Evolutionary conservation across 2,888 invertebrate species (phyloP).

Genomic region (Mythimna albipuncta): DNA sequence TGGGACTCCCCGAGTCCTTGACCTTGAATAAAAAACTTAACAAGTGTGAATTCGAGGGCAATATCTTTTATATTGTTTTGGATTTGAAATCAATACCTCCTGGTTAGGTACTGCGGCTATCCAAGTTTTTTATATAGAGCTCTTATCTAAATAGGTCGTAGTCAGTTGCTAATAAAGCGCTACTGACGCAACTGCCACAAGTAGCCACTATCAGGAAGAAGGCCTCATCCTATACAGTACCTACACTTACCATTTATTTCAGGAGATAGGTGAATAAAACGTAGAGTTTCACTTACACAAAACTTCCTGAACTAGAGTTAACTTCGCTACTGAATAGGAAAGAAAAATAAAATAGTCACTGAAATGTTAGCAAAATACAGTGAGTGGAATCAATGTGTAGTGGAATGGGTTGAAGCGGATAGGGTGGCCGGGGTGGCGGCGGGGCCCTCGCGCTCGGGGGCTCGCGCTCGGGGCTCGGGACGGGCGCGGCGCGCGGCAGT

Average conservation of each 20-base stretch:
- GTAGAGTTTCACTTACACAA: neutral
- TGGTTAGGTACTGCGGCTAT: neutral
- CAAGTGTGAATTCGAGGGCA: conserved; percentile 11
- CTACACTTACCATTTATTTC: neutral
- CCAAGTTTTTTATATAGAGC: neutral
- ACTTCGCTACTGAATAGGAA: conserved; percentile 29
- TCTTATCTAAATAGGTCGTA: conserved; percentile 30
- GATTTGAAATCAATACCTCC: conserved; percentile 26
- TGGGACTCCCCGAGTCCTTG: conserved; percentile 7
- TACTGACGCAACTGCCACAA: conserved; percentile 11
- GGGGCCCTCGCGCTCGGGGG: conserved; percentile 41
- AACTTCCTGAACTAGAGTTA: conserved; percentile 16
- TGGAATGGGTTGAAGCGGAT: conserved; percentile 58
- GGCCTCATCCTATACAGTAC: neutral
- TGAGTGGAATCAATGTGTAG: conserved; percentile 70
- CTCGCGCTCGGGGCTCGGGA: conserved; percentile 67
- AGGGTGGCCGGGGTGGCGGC: conserved; percentile 70
- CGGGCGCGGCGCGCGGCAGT: conserved; percentile 84
- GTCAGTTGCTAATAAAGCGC: conserved; percentile 20
- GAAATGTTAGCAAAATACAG: conserved; percentile 54
- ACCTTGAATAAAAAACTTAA: conserved; percentile 30
- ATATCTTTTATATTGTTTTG: conserved; percentile 5
- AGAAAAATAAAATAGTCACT: conserved; percentile 38
- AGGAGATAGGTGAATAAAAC: neutral
- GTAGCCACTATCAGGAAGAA: neutral